phyloP scores from a whole-genome alignment of 2,113 vertebrate species.

The Halichoeres trimaculatus region DNA sequence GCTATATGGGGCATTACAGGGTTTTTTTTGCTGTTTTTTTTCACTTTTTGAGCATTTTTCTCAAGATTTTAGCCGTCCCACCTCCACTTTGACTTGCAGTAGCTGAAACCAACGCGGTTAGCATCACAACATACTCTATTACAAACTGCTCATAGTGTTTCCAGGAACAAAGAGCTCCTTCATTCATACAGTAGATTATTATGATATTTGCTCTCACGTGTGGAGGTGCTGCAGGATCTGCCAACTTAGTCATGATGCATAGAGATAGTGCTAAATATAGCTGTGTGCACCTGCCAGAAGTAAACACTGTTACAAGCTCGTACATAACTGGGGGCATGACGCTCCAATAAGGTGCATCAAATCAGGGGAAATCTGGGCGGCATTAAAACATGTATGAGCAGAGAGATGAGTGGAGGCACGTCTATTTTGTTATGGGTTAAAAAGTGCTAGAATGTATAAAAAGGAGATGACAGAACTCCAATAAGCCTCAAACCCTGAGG shows the following conservation, averaged over 20 bases:
- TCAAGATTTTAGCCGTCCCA: neutral
- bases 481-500: neutral
- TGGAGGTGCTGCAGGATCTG: constrained; percentile 69
- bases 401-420: constrained; percentile 1
- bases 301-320: constrained; percentile 60
- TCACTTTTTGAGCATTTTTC: neutral
- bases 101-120: neutral
- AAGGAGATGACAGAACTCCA: neutral
- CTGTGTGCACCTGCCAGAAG: constrained; percentile 66
- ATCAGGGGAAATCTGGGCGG: constrained; percentile 21
- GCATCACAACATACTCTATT: neutral
- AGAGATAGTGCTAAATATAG: constrained; percentile 84
- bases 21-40: neutral
- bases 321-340: constrained; percentile 21
- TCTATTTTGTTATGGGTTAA: neutral
- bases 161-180: neutral
- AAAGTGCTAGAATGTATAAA: neutral
- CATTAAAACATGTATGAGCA: constrained; percentile 8
- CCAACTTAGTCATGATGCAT: constrained; percentile 78
- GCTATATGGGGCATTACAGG: neutral
- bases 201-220: constrained; percentile 54
- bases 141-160: constrained; percentile 33
- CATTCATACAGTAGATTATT: constrained; percentile 46
- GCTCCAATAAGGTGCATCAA: constrained; percentile 14
- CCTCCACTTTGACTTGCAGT: neutral